Percentiles rank a stretch among this genome's conserved stretches.
Conservation (phyloP, 2,888 invertebrate genomes). For the Parnassius mnemosyne region DNA sequence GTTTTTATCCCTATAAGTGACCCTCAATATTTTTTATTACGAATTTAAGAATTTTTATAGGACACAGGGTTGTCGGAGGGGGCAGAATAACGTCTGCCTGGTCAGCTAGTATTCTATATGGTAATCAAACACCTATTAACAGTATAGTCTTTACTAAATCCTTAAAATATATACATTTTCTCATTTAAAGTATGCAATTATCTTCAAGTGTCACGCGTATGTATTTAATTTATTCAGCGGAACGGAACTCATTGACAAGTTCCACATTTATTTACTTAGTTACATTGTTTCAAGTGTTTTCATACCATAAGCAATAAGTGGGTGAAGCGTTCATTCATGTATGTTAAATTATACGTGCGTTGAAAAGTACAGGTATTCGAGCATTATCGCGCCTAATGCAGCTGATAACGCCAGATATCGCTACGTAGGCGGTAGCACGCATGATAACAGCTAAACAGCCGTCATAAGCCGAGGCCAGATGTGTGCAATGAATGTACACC, state of each 20-base stretch:
- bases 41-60: too few relatives aligned
- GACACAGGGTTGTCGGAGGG: too few relatives aligned
- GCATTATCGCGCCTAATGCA: slow-evolving; percentile 58
- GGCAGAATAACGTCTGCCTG: too few relatives aligned
- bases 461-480: slow-evolving; percentile 18
- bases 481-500: slow-evolving; percentile 35
- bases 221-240: not conserved
- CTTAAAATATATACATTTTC: not conserved
- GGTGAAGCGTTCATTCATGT: slow-evolving; percentile 48
- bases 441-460: slow-evolving; percentile 38
- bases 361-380: slow-evolving; percentile 56
- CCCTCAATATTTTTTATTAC: too few relatives aligned
- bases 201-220: not conserved
- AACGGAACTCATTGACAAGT: slow-evolving; percentile 25
- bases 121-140: too few relatives aligned
- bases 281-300: slow-evolving; percentile 26
- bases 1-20: too few relatives aligned
- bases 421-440: slow-evolving; percentile 59
- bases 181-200: not conserved
- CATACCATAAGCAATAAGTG: slow-evolving; percentile 31
- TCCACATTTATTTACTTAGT: slow-evolving; percentile 23
- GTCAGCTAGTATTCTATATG: too few relatives aligned
- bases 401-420: slow-evolving; percentile 57
- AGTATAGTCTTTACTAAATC: not conserved
- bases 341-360: slow-evolving; percentile 41